These are phyloP conservation scores for Lipotes vexillifer DNA, from an alignment of 2,113 vertebrate genomes.

Conservation along the genomic window DNA sequence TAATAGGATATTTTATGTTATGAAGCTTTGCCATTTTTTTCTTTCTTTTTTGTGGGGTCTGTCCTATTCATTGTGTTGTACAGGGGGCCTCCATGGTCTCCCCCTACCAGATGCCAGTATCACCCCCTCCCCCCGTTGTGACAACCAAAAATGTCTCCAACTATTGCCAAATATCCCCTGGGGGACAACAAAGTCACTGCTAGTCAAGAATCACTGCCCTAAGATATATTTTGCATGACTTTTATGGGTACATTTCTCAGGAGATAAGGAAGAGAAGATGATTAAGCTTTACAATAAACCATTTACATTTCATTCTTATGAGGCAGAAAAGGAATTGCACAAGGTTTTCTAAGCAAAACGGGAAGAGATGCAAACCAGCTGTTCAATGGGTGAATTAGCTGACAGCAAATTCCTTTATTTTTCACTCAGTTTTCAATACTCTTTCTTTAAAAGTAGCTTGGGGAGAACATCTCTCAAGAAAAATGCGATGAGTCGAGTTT, in stretches of 20 bases:
- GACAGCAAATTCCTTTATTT: background rate
- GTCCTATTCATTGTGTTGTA: background rate
- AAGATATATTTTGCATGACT: background rate
- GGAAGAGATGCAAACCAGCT: background rate
- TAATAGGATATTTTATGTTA: background rate
- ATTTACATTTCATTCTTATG: background rate
- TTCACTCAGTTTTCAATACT: background rate
- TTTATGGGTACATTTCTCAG: background rate
- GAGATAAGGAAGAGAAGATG: background rate
- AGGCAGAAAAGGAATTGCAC: background rate
- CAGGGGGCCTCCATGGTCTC: background rate
- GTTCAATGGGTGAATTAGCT: background rate
- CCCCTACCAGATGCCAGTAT: background rate
- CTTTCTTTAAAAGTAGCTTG: background rate
- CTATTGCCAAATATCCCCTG: background rate
- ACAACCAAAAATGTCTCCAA: background rate
- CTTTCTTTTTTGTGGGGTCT: background rate
- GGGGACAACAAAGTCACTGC: background rate
- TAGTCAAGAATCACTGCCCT: background rate
- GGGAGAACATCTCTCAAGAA: background rate
- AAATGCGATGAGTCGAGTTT: background rate
- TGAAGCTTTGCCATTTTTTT: background rate
- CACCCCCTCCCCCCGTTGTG: accelerated
- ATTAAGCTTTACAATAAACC: background rate
- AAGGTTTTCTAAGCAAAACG: background rate